phyloP scores from a whole-genome alignment of 64 coral and sea anemone species.

The Actinia equina region DNA sequence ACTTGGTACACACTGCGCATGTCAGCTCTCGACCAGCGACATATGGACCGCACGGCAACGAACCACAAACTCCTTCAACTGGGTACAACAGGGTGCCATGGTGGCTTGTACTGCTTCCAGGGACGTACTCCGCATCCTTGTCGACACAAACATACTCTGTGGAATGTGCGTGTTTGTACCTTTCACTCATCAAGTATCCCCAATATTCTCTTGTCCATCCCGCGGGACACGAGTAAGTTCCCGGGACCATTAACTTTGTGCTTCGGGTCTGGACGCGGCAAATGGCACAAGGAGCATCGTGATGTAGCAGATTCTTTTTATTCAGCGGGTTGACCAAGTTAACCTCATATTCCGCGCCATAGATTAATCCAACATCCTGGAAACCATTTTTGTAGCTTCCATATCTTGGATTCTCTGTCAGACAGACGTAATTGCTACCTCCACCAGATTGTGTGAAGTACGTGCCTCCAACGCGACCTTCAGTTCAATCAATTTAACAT shows the following conservation, averaged over 20 bases:
- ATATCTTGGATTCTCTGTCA: conserved; percentile 17
- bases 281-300: conserved; percentile 38
- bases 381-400: not conserved
- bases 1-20: conserved; percentile 61
- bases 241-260: conserved; percentile 30
- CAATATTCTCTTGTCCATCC: conserved; percentile 38
- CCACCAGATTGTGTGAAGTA: conserved; percentile 1
- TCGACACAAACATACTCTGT: conserved; percentile 43
- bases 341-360: conserved; percentile 25
- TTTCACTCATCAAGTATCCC: conserved; percentile 15
- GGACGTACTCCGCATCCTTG: conserved; percentile 22
- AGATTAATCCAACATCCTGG: not conserved
- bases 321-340: not conserved
- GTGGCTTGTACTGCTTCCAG: not conserved
- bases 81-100: conserved; percentile 30
- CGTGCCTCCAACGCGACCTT: conserved; percentile 24
- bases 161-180: conserved; percentile 12
- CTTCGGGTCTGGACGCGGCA: conserved; percentile 35
- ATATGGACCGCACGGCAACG: conserved; percentile 41
- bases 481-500: not conserved
- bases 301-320: conserved; percentile 5
- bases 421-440: conserved; percentile 4
- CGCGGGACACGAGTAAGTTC: conserved; percentile 30
- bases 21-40: conserved; percentile 30
- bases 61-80: conserved; percentile 28